Conservation (phyloP, 1,140 invertebrate species). For the Trachelipus rathkii region DNA sequence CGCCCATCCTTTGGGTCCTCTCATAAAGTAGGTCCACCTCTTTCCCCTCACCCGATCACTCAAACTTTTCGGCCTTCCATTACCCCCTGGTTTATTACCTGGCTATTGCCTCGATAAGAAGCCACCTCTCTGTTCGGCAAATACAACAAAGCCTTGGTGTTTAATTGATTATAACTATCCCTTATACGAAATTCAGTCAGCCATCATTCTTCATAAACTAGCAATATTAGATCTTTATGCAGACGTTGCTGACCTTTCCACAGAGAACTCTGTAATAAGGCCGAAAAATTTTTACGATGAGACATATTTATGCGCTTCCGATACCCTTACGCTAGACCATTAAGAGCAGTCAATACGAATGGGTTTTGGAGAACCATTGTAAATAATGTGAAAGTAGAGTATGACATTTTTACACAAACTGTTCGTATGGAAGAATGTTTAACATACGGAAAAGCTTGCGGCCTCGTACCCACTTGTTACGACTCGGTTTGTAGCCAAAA, state of each 20-base stretch:
- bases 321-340: slow-evolving; percentile 44
- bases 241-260: slow-evolving; percentile 44
- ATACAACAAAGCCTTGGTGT: slow-evolving; percentile 40
- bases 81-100: too few species aligned
- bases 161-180: slow-evolving; percentile 41
- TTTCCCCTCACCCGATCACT: too few species aligned
- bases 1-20: too few species aligned
- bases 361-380: slow-evolving; percentile 48
- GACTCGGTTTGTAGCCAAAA: slow-evolving; percentile 47
- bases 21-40: too few species aligned
- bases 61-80: too few species aligned
- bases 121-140: slow-evolving; percentile 18
- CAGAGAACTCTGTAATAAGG: slow-evolving; percentile 45
- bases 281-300: slow-evolving; percentile 43
- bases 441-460: slow-evolving; percentile 38
- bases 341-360: slow-evolving; percentile 46
- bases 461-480: slow-evolving; percentile 46
- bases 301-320: slow-evolving; percentile 45
- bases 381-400: slow-evolving; percentile 47
- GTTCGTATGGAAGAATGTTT: slow-evolving; percentile 47
- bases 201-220: slow-evolving; percentile 41
- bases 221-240: slow-evolving; percentile 44
- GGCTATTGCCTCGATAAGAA: not conserved
- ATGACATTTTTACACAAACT: slow-evolving; percentile 46
- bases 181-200: slow-evolving; percentile 33